These are phyloP conservation scores for Pachyseris speciosa DNA, from an alignment of 64 coral and sea anemone genomes.

Conservation along the genomic window DNA sequence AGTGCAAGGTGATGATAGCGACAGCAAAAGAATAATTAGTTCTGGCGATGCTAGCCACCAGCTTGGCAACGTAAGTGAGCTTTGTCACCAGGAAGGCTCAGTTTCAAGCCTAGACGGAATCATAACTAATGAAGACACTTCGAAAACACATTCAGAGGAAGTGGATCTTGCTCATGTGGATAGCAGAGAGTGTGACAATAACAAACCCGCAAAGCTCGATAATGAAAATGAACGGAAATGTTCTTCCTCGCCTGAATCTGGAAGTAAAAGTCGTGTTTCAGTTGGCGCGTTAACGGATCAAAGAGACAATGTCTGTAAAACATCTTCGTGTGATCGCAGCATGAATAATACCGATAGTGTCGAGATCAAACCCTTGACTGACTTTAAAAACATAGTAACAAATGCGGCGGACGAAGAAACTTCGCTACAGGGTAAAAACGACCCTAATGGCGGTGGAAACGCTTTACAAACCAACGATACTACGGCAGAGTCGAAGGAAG, in stretches of 20 bases:
- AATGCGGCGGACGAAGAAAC: background rate
- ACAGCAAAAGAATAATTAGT: background rate
- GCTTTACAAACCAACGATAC: background rate
- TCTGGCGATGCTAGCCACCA: background rate
- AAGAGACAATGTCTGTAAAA: background rate
- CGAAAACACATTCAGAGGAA: background rate
- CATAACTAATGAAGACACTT: background rate
- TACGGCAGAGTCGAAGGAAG: background rate
- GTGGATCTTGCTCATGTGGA: background rate
- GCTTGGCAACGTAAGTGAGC: background rate
- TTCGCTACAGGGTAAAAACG: background rate
- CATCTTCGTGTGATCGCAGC: background rate
- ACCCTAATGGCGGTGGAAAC: background rate
- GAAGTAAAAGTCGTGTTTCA: background rate
- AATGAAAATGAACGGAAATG: background rate
- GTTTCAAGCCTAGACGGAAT: background rate
- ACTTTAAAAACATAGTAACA: background rate
- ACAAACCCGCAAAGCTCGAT: background rate
- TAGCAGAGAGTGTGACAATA: background rate
- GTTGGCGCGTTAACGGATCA: background rate
- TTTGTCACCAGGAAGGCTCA: background rate
- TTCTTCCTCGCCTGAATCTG: background rate
- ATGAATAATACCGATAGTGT: no score
- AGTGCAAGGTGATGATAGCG: background rate
- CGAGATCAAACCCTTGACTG: background rate